Evolutionary conservation across 2,888 invertebrate genomes (phyloP), one percentile per base, ranked within the genome.

Genomic region (Blera fallax): DNA sequence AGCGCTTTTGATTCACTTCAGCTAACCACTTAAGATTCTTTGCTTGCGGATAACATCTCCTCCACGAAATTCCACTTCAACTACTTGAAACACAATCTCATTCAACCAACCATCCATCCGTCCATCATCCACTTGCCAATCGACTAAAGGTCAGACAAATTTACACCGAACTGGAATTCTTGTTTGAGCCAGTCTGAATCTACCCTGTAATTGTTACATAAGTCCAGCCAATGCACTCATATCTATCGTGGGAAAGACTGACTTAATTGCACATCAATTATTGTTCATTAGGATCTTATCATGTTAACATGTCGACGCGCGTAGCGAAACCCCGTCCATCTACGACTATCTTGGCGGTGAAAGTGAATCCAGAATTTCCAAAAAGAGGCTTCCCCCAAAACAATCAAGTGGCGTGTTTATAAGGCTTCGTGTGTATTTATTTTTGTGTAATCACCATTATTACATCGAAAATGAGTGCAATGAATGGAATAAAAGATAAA

Each of bases 201-300:
- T n/a, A 54, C 24, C 24, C 2, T 3, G 2, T 24, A 24, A 1
- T 14, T 43, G 29, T 45, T 54, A 32, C 60, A 45, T 45, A 73
- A 67, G 58, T 48, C 50, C 37, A 58, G 14, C 24, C 18, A 21
- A 5, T 34, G 27, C 5, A 10, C 8, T n/a, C 1, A 8, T 48
- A 24, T 56, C 40, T 56, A 80, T 64, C 70, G 77, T 82, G 82
- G 70, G 82, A 82, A 77, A 40, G 37, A 58, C 40, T 52, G 18
- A n/a, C 58, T 64, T 43, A 76, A 81, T 58, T 69, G 54, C 14
- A 3, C 69, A 81, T 58, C 62, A 81, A 82, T 82, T 77, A 27
- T 40, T 40, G 8, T 24, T 16, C 24, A 64, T 24, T 34, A 16
- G 27, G 14, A 10, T 60, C 29, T 58, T 67, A 50, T 67, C 62